Percentiles rank a stretch among this genome's conserved stretches.
Evolutionary conservation across 2,113 vertebrate species (phyloP).

Genomic region (Tachysurus fulvidraco): DNA sequence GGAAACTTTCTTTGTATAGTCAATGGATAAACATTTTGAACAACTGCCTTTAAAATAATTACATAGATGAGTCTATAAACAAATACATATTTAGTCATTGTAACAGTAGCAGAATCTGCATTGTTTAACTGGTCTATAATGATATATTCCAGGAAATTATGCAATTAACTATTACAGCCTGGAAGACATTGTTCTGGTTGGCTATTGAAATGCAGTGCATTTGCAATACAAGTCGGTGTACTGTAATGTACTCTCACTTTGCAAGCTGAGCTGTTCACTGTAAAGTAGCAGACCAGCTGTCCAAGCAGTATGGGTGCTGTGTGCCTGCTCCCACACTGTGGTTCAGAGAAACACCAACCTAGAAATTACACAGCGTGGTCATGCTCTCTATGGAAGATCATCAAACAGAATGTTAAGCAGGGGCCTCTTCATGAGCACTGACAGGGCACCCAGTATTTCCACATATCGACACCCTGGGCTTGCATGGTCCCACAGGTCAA

Average conservation of each 20-base stretch:
- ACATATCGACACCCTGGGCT: conserved; percentile 62
- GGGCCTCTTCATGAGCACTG: conserved; percentile 58
- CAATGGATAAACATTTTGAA: conserved; percentile 10
- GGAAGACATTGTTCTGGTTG: not conserved
- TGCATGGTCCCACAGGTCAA: conserved; percentile 72
- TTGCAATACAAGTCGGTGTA: conserved; percentile 6
- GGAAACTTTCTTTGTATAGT: conserved; percentile 26
- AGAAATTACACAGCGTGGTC: conserved; percentile 65
- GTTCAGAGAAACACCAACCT: conserved; percentile 61
- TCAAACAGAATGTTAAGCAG: conserved; percentile 80
- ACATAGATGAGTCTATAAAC: conserved; percentile 10
- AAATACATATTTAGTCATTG: not conserved
- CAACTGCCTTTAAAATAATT: conserved; percentile 2
- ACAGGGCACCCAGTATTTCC: conserved; percentile 76
- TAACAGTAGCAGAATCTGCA: not conserved
- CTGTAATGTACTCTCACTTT: not conserved
- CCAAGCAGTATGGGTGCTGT: conserved; percentile 80
- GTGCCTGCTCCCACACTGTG: conserved; percentile 74
- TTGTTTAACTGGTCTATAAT: conserved; percentile 21
- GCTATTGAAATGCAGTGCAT: not conserved
- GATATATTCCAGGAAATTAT: conserved; percentile 1
- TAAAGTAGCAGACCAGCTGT: conserved; percentile 77
- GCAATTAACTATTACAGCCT: conserved; percentile 5
- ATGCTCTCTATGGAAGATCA: conserved; percentile 75
- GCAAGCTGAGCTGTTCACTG: conserved; percentile 25